A percentile compares a stretch with the other conserved stretches of the same genome.
Conservation (phyloP, 2,888 invertebrate genomes). For the Balanococcus diminutus region DNA sequence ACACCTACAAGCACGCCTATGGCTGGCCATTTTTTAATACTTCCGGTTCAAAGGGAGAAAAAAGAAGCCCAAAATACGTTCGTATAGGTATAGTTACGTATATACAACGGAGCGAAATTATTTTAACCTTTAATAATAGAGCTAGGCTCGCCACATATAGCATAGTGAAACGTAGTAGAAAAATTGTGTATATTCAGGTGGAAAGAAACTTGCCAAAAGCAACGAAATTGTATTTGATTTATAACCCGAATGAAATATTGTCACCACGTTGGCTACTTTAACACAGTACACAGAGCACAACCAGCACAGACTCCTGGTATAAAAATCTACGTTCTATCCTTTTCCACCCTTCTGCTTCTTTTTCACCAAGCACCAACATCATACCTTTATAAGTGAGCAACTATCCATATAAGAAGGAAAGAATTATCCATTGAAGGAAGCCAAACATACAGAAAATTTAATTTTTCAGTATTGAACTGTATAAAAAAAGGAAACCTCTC, state of each 20-base stretch:
- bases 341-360: background rate
- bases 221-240: slow-evolving; percentile 34
- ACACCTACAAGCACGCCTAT: slow-evolving; percentile 5
- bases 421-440: background rate
- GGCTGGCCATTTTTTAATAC: slow-evolving; percentile 1
- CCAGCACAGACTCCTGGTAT: background rate
- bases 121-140: slow-evolving; percentile 18
- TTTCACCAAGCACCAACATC: background rate
- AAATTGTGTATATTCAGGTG: slow-evolving; percentile 31
- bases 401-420: no score
- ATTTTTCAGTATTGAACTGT: background rate
- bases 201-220: slow-evolving; percentile 37
- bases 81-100: background rate
- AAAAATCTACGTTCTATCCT: background rate
- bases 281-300: background rate
- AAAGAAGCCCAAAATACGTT: background rate
- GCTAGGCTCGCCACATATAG: background rate
- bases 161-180: slow-evolving; percentile 22
- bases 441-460: background rate
- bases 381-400: background rate
- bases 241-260: slow-evolving; percentile 23
- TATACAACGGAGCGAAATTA: slow-evolving; percentile 5
- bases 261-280: slow-evolving; percentile 9
- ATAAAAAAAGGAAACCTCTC: background rate
- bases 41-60: background rate